Percentiles rank a stretch among this genome's conserved stretches.
phyloP scores from a whole-genome alignment of 2,888 invertebrate species.

The Conops quadrifasciatus region DNA sequence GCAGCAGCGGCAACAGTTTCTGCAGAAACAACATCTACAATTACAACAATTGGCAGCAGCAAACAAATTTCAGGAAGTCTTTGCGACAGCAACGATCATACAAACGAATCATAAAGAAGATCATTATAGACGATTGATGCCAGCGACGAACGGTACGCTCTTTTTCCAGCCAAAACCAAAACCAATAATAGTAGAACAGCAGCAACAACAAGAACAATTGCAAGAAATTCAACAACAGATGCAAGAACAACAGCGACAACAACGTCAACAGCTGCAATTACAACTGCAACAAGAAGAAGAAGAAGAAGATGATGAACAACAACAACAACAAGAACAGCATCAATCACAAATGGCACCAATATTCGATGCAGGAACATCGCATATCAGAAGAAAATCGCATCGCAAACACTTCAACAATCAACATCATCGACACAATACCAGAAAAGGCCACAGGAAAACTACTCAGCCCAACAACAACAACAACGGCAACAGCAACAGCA shows the following conservation, averaged over 20 bases:
- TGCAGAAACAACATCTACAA: conserved; percentile 58
- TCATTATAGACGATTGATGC: conserved; percentile 45
- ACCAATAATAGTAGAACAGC: conserved; percentile 22
- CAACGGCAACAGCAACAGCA: conserved; percentile 19
- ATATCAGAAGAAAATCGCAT: conserved; percentile 54
- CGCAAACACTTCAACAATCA: conserved; percentile 56
- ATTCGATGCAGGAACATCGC: conserved; percentile 47
- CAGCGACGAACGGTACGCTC: conserved; percentile 48
- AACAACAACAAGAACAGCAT: conserved; percentile 2
- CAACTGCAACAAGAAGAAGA: conserved; percentile 6
- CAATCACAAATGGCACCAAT: conserved; percentile 48
- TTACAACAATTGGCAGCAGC: conserved; percentile 57
- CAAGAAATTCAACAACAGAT: conserved; percentile 12
- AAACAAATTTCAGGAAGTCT: conserved; percentile 59
- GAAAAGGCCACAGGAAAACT: conserved; percentile 43
- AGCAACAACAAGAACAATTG: conserved; percentile 24
- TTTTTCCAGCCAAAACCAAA: conserved; percentile 47
- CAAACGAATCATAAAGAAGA: conserved; percentile 51
- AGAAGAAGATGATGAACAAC: conserved; percentile 24
- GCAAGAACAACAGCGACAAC: conserved; percentile 23
- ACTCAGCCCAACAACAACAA: conserved; percentile 23
- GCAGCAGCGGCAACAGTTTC: conserved; percentile 57
- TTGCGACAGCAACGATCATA: conserved; percentile 60
- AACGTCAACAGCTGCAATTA: conserved; percentile 19
- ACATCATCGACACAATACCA: conserved; percentile 49